These are phyloP conservation scores for Epicauta chinensis DNA, from an alignment of 1,140 invertebrate species.

Conservation along the genomic window DNA sequence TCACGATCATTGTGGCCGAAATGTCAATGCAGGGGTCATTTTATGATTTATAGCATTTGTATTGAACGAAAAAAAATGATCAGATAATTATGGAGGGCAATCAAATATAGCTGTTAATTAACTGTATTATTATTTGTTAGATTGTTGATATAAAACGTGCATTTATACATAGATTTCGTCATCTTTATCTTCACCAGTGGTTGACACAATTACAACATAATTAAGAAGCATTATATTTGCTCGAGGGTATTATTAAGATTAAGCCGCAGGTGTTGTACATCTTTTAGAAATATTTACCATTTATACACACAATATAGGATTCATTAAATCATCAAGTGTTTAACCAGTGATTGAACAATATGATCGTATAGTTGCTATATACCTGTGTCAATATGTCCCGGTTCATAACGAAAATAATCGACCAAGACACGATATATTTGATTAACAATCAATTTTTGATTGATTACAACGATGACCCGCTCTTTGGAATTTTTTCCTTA, in stretches of 20 bases:
- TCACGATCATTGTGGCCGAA: conserved; percentile 11
- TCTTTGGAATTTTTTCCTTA: too few relatives aligned
- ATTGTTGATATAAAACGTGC: conserved; percentile 10
- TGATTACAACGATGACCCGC: too few relatives aligned
- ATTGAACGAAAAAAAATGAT: neutral
- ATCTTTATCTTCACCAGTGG: conserved; percentile 10
- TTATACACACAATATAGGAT: too few relatives aligned
- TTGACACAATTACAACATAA: conserved; percentile 16
- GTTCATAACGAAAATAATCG: too few relatives aligned
- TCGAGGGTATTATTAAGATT: conserved; percentile 5
- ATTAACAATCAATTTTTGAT: too few relatives aligned
- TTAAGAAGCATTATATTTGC: conserved; percentile 13
- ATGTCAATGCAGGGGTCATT: conserved; percentile 15
- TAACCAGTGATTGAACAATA: too few relatives aligned
- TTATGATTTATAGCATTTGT: too few relatives aligned
- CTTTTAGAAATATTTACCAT: too few relatives aligned
- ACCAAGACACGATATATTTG: too few relatives aligned
- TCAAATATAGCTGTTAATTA: conserved; percentile 10
- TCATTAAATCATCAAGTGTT: too few relatives aligned
- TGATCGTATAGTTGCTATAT: too few relatives aligned
- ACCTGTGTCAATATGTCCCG: too few relatives aligned
- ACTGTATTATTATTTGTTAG: conserved; percentile 14
- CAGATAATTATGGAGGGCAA: neutral
- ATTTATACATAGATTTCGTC: conserved; percentile 10
- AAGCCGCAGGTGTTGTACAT: neutral